Percentiles rank a stretch among this genome's conserved stretches.
Conservation (phyloP, 1,140 invertebrate species). For the Leptonema lineaticorne region DNA sequence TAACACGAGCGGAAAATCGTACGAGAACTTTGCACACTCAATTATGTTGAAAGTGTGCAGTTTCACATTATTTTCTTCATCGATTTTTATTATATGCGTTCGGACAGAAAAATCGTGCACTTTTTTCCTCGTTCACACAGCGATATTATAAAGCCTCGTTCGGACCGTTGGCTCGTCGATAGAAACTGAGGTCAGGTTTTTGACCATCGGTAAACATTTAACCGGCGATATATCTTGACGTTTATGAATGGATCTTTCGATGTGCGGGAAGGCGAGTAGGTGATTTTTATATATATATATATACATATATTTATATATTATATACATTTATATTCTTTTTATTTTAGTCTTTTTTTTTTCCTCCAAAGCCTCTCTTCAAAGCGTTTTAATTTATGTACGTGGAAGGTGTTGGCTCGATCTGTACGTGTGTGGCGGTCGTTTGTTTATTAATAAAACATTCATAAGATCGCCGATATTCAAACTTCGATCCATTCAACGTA, state of each 20-base stretch:
- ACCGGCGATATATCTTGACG: constrained; percentile 39
- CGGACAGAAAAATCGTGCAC: background rate
- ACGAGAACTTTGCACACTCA: background rate
- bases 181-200: constrained; percentile 8
- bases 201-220: constrained; percentile 36
- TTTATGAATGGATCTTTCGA: constrained; percentile 41
- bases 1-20: background rate
- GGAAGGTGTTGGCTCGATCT: constrained; percentile 37
- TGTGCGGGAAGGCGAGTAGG: constrained; percentile 36
- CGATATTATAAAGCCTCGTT: background rate
- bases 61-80: too few species aligned
- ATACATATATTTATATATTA: too few species aligned
- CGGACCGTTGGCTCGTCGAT: background rate
- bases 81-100: too few species aligned
- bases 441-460: constrained; percentile 38
- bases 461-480: constrained; percentile 24
- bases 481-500: too few species aligned
- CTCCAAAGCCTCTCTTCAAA: constrained; percentile 14
- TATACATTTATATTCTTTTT: too few species aligned
- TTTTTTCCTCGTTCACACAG: background rate
- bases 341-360: too few species aligned
- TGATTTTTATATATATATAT: too few species aligned
- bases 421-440: constrained; percentile 37
- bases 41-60: too few species aligned
- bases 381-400: constrained; percentile 42